Base-by-base conservation (phyloP, 2,888 invertebrate genomes). In the Diabrotica balteata region DNA sequence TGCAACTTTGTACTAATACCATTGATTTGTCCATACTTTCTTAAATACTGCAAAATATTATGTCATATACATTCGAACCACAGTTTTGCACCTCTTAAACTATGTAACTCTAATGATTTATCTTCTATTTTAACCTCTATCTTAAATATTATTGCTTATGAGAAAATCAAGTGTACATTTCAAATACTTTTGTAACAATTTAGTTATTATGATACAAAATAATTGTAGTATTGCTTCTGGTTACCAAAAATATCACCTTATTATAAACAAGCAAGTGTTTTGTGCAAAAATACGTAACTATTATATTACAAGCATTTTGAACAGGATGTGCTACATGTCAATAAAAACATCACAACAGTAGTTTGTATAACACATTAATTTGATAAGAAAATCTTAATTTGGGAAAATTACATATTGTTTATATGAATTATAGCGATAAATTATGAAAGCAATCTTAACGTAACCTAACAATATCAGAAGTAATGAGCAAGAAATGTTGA, bases 181-280 rank as follows among this genome's bases (percentile, higher is more conserved):
- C 70, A 70, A 68, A 63, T 45, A 44, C 11, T 51, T 58, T 64
- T 50, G n/a, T 59, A 76, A 75, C 72, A 70, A 73, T 74, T 73
- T 68, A 72, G 71, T 72, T 62, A 69, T 72, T 74, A 72, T 75
- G 76, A 73, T 77, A 75, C 73, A 78, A 79, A 78, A 79, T 77
- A 77, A 76, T 73, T 77, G 73, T 77, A 69, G 79, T 84, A 84
- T 84, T 84, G 84, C 84, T 84, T 84, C 81, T 78, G 80, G 81
- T 83, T 83, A 82, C 82, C 80, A 83, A 84, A 83, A 83, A 84
- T 84, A 84, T 84, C 84, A 84, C 84, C 81, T 72, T 74, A 73
- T 72, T 71, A 73, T 73, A 76, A 78, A 77, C 72, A 80, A 79
- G 77, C 77, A 74, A 77, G 71, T 76, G 77, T 78, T 76, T 75